phyloP scores from a whole-genome alignment of 35 echinoderm and acorn worm genomes.

The Eucidaris tribuloides region DNA sequence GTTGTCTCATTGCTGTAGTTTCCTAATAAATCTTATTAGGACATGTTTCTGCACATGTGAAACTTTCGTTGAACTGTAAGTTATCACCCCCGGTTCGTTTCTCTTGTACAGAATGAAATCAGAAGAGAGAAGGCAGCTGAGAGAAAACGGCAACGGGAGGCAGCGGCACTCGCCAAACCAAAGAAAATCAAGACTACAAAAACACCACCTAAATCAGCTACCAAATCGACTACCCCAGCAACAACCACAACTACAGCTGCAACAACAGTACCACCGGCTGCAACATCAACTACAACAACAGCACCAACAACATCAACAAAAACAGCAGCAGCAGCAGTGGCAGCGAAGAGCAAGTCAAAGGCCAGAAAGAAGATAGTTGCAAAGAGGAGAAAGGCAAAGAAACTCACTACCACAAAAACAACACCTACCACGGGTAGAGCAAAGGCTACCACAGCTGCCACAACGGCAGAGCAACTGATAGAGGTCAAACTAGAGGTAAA shows the following conservation, averaged over 20 bases:
- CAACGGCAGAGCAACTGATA: neutral
- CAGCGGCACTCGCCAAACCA: neutral
- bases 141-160: neutral
- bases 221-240: neutral
- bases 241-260: neutral
- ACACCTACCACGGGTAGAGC: neutral
- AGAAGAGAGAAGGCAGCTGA: neutral
- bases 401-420: neutral
- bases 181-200: conserved; percentile 30
- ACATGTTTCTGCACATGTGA: no score
- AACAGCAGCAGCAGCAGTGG: conserved; percentile 9
- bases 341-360: conserved; percentile 8
- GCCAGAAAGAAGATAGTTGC: conserved; percentile 2
- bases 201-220: no score
- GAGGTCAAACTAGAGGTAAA: neutral
- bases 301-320: conserved; percentile 22
- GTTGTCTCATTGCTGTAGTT: no score
- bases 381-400: neutral
- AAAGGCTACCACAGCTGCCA: no score
- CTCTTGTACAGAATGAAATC: neutral
- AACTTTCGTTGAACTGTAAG: no score
- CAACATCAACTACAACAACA: no score
- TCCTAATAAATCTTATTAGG: no score
- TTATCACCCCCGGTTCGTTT: neutral
- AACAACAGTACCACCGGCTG: neutral